Base-by-base conservation (phyloP, 1,140 invertebrate genomes). In the Drosophila rufa region DNA sequence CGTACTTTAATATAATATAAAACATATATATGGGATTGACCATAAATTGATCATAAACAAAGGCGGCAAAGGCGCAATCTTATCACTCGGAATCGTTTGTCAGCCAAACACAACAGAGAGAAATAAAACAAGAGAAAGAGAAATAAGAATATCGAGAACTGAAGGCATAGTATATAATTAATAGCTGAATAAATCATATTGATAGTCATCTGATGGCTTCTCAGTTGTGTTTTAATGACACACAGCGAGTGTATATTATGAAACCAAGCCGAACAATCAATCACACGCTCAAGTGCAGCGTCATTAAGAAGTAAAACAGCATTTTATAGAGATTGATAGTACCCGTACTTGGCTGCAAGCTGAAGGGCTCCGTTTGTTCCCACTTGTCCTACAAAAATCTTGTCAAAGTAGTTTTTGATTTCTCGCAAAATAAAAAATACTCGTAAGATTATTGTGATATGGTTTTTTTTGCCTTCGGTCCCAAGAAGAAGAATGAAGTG, bases 281-380 rank as follows among this genome's bases (percentile, higher is more conserved):
- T 86, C 82, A 86, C 61, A 71, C 53, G 53, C 40, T 46, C 64
- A 69, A 82, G 69, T 82, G 69, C 59, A 48, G 43, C 46, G 47
- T 68, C 77, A 65, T 84, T 74, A 85, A 56, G 50, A 42, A 77
- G 62, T 76, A 64, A 69, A 59, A 78, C 65, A 66, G 47, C 53
- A 11, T 65, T 55, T 77, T 74, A 84, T 85, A 62, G 60, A 75
- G 82, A 85, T 85, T 81, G 79, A 86, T 68, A 74, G 60, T 51
- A 30, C 38, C 53, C 15, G 27, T 40, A 50, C 45, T 64, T 68
- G 1, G 11, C 3, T 48, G 45, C 33, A 57, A 42, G 6, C 27
- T 73, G 67, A 59, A 73, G 51, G 45, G 69, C 38, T 15, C 30
- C 45, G 14, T 47, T 59, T 11, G 27, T 51, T 38, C 6, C 47